A percentile compares a stretch with the other conserved stretches of the same genome.
Evolutionary conservation across 2,797 vertebrate species (phyloP).

Genomic region (Acrossocheilus fasciatus): DNA sequence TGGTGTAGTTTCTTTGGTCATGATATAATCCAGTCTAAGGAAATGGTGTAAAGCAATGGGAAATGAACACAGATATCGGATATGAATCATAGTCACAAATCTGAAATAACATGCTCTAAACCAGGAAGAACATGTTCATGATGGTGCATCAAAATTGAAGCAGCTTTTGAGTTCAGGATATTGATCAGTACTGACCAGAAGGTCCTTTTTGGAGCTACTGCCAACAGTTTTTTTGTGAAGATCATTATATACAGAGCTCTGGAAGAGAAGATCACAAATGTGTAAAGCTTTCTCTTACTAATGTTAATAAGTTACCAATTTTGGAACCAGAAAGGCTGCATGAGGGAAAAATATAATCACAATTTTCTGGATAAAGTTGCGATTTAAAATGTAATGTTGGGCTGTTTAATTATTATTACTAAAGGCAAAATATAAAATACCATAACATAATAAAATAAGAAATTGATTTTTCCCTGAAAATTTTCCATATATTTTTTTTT

Average conservation of each 20-base stretch:
- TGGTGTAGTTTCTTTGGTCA: slow-evolving; percentile 94
- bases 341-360: not conserved
- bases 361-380: not conserved
- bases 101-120: slow-evolving; percentile 2
- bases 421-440: not conserved
- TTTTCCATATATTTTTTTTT: not conserved
- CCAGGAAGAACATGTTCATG: not conserved
- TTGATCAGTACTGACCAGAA: slow-evolving; percentile 86
- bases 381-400: not conserved
- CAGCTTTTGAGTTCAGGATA: slow-evolving; percentile 24
- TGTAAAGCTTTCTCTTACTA: slow-evolving; percentile 5
- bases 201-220: slow-evolving; percentile 82
- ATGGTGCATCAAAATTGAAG: slow-evolving; percentile 31
- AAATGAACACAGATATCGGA: slow-evolving; percentile 37
- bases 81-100: slow-evolving; percentile 42
- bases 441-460: too few species aligned
- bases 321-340: not conserved
- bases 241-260: slow-evolving; percentile 87
- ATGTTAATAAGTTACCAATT: not conserved
- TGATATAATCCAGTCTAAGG: slow-evolving; percentile 92
- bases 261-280: slow-evolving; percentile 60
- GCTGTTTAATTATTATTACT: not conserved
- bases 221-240: slow-evolving; percentile 82
- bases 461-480: not conserved
- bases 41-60: slow-evolving; percentile 48